Evolutionary conservation across 1,140 invertebrate genomes (phyloP).

Genomic region (Bilobella aurantiaca): DNA sequence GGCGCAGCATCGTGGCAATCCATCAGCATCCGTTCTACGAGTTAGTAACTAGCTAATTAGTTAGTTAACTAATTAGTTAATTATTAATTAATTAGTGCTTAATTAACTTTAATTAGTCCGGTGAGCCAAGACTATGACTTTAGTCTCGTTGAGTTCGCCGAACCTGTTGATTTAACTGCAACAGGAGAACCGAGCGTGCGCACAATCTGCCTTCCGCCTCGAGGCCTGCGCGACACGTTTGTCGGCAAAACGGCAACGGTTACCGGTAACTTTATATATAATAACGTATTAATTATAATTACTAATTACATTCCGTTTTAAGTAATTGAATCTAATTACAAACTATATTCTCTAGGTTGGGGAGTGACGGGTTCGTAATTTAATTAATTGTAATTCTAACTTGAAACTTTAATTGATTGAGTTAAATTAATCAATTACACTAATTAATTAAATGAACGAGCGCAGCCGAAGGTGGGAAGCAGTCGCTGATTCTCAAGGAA

Average conservation of each 20-base stretch:
- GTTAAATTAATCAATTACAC: too few species aligned
- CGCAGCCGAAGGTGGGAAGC: slow-evolving; percentile 19
- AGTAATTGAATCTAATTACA: not conserved
- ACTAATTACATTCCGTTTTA: not conserved
- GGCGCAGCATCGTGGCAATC: slow-evolving; percentile 12
- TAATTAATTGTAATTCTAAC: not conserved
- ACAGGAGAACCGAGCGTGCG: slow-evolving; percentile 20
- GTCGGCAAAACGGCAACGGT: slow-evolving; percentile 18
- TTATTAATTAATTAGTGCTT: not conserved
- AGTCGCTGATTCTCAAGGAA: slow-evolving; percentile 17
- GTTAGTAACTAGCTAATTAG: slow-evolving; percentile 8
- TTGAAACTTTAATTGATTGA: not conserved
- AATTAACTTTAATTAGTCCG: slow-evolving; percentile 3
- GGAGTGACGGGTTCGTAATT: too few species aligned
- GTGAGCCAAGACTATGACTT: slow-evolving; percentile 28
- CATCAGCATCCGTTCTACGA: slow-evolving; percentile 28
- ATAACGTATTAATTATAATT: not conserved
- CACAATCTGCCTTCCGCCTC: slow-evolving; percentile 24
- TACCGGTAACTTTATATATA: slow-evolving; percentile 18
- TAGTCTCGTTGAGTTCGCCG: slow-evolving; percentile 17
- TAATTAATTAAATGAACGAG: too few species aligned
- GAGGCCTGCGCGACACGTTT: slow-evolving; percentile 4
- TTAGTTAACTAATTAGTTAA: not conserved
- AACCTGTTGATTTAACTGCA: slow-evolving; percentile 16
- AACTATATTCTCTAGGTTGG: not conserved